Conservation (phyloP, 2,113 vertebrate genomes). For the Malurus cyaneus region DNA sequence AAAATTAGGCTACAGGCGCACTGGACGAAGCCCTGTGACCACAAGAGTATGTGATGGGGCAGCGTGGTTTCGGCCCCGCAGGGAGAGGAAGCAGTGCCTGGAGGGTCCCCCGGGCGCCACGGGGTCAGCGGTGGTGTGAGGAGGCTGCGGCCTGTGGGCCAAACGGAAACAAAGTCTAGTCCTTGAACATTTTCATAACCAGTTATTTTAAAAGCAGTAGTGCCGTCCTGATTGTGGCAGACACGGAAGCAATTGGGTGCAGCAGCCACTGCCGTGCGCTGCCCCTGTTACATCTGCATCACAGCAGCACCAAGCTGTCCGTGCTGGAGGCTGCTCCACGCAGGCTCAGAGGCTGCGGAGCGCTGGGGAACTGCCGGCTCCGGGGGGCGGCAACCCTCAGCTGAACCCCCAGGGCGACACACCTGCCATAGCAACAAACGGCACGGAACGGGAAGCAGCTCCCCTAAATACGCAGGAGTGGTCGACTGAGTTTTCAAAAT, state of each 20-base stretch:
- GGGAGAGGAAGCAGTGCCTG: not conserved
- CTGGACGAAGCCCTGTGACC: not conserved
- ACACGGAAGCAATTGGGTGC: not conserved
- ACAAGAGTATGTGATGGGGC: not conserved
- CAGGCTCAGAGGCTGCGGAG: too few species aligned
- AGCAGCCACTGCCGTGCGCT: not conserved
- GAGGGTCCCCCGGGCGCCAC: not conserved
- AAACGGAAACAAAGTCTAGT: rapidly evolving
- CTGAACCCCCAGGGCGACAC: not conserved
- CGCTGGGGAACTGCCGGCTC: too few species aligned
- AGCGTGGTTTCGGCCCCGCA: not conserved
- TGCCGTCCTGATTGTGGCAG: not conserved
- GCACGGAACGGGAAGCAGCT: not conserved
- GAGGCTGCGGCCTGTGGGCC: not conserved
- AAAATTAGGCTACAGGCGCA: not conserved
- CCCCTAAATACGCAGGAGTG: rapidly evolving
- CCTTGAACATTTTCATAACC: rapidly evolving
- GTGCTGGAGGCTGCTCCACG: too few species aligned
- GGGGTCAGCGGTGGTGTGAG: rapidly evolving
- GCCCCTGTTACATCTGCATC: too few species aligned
- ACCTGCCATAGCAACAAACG: not conserved
- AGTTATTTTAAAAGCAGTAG: rapidly evolving
- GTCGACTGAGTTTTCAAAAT: rapidly evolving
- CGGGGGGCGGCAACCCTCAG: rapidly evolving
- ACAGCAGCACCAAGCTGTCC: rapidly evolving